Percentiles rank a stretch among this genome's conserved stretches.
Conservation (phyloP, 2,888 invertebrate species). For the Noctua pronuba region DNA sequence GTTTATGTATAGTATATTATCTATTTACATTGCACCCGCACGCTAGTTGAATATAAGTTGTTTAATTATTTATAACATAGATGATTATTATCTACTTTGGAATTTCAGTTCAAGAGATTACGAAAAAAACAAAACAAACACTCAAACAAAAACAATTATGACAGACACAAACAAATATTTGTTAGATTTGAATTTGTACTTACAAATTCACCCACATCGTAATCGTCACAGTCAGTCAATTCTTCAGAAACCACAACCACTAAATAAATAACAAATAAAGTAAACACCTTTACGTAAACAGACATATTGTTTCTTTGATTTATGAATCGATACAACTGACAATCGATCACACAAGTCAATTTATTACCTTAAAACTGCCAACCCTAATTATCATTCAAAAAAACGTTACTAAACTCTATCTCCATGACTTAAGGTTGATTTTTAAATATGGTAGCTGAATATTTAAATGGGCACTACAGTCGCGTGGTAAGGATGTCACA, state of each 20-base stretch:
- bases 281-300: constrained; percentile 41
- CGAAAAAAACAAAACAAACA: not conserved
- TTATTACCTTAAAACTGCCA: constrained; percentile 61
- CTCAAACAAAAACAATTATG: not conserved
- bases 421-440: constrained; percentile 12
- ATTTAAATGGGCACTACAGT: constrained; percentile 29
- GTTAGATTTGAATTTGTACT: not conserved
- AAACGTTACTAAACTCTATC: constrained; percentile 11
- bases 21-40: too few species aligned
- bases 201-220: constrained; percentile 36
- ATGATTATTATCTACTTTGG: not conserved
- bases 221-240: constrained; percentile 48
- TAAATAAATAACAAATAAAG: constrained; percentile 59
- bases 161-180: not conserved
- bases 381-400: constrained; percentile 38
- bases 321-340: constrained; percentile 52
- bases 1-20: too few species aligned
- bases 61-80: not conserved
- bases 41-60: too few species aligned
- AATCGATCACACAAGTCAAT: constrained; percentile 53
- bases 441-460: constrained; percentile 23
- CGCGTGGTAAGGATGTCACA: constrained; percentile 69
- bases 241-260: constrained; percentile 47
- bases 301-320: constrained; percentile 65
- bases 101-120: not conserved